These are phyloP conservation scores for Caenorhabditis zanzibari DNA, from an alignment of 2,888 invertebrate genomes.

Conservation along the genomic window DNA sequence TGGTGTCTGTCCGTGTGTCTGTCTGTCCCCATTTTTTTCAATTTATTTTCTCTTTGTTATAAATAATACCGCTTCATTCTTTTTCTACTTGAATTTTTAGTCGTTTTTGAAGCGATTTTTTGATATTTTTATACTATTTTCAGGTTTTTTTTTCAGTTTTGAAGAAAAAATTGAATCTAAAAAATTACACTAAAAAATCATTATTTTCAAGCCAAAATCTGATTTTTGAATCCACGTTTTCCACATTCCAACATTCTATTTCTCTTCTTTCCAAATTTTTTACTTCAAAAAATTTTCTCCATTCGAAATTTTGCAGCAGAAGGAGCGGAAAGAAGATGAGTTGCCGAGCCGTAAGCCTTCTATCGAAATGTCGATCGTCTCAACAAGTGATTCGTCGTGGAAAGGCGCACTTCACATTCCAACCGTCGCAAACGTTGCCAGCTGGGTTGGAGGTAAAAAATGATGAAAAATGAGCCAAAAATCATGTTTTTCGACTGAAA, in stretches of 20 bases:
- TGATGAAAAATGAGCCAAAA: not conserved
- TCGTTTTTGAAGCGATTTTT: too few relatives aligned
- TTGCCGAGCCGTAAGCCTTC: conserved; percentile 41
- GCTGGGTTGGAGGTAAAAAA: conserved; percentile 36
- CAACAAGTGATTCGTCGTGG: conserved; percentile 47
- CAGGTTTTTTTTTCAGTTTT: too few relatives aligned
- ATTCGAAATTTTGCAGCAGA: not conserved
- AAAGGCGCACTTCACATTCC: conserved; percentile 79
- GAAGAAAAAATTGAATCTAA: too few relatives aligned
- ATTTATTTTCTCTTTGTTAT: too few relatives aligned
- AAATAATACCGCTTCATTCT: too few relatives aligned
- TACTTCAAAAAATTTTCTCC: not conserved
- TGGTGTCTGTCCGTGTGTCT: too few relatives aligned
- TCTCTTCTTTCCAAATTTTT: not conserved
- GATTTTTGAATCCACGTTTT: not conserved
- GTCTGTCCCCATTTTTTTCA: too few relatives aligned
- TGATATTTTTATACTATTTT: too few relatives aligned
- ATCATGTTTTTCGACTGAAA: not conserved
- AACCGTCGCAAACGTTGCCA: conserved; percentile 71
- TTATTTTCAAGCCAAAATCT: too few relatives aligned
- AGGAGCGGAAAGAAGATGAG: conserved; percentile 32
- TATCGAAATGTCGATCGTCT: conserved; percentile 19
- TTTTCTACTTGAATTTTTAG: too few relatives aligned
- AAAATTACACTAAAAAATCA: too few relatives aligned
- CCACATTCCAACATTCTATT: too few relatives aligned